A percentile compares a stretch with the other conserved stretches of the same genome.
These are phyloP conservation scores for Acanthosepion lycidas DNA, from an alignment of 2,888 invertebrate species.

Conservation along the genomic window DNA sequence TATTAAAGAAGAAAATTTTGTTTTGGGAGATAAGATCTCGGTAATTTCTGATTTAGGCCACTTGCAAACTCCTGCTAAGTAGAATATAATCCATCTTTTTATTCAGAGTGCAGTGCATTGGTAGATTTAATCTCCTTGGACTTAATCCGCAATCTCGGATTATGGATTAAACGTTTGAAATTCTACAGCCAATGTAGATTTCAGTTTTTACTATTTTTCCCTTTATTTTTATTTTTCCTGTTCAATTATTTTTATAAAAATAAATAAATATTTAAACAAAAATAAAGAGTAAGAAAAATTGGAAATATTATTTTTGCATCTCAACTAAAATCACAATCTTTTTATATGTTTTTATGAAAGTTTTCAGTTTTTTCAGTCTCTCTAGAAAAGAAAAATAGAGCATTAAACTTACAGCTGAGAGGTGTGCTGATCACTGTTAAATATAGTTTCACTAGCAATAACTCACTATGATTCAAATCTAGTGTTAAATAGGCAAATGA, in stretches of 20 bases:
- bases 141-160: background rate
- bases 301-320: background rate
- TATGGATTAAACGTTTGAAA: background rate
- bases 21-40: background rate
- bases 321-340: too few species aligned
- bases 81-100: background rate
- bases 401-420: too few species aligned
- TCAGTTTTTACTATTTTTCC: background rate
- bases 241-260: background rate
- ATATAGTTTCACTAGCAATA: too few species aligned
- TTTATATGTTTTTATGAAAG: too few species aligned
- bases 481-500: too few species aligned
- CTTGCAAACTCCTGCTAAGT: background rate
- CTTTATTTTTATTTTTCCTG: background rate
- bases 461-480: too few species aligned
- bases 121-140: slow-evolving; percentile 20
- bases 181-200: background rate
- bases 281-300: background rate
- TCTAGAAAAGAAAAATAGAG: too few species aligned
- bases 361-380: too few species aligned
- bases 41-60: background rate
- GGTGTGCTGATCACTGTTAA: too few species aligned
- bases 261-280: background rate
- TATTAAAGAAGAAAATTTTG: background rate
- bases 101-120: background rate